These are phyloP conservation scores for Pyrochroa serraticornis DNA, from an alignment of 2,888 invertebrate genomes.

Conservation along the genomic window DNA sequence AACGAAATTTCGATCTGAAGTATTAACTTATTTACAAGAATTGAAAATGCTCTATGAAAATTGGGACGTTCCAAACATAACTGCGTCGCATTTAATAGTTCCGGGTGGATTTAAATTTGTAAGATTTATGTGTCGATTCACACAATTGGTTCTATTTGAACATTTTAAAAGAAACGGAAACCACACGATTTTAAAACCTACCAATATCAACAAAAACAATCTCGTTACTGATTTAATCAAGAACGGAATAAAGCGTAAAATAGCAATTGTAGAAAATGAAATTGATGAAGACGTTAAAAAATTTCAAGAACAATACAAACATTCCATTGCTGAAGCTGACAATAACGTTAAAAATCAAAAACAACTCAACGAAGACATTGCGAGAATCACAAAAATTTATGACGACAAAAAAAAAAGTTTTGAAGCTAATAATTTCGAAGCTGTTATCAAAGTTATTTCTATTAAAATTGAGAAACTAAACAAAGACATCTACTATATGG, in stretches of 20 bases:
- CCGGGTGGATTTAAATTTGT: conserved; percentile 52
- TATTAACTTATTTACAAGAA: conserved; percentile 48
- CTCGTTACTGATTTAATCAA: not conserved
- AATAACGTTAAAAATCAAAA: not conserved
- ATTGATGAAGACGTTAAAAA: no score
- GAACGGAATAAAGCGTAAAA: not conserved
- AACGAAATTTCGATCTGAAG: conserved; percentile 48
- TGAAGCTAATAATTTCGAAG: no score
- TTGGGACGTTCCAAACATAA: conserved; percentile 48
- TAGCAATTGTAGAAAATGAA: not conserved
- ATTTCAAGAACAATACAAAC: not conserved
- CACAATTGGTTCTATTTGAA: conserved; percentile 48
- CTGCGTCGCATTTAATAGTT: conserved; percentile 52
- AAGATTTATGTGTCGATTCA: conserved; percentile 51
- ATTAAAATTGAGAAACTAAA: not conserved
- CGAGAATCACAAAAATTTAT: not conserved
- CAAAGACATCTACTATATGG: not conserved
- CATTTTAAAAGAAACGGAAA: conserved; percentile 35
- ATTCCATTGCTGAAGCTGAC: not conserved
- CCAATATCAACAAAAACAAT: not conserved
- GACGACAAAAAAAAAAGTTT: not conserved
- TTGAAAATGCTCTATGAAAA: conserved; percentile 46
- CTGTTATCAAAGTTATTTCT: no score
- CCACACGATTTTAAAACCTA: not conserved
- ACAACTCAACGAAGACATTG: not conserved